Percentiles rank a stretch among this genome's conserved stretches.
Conservation (phyloP, 2,888 invertebrate species). For the Malacosoma neustria region DNA sequence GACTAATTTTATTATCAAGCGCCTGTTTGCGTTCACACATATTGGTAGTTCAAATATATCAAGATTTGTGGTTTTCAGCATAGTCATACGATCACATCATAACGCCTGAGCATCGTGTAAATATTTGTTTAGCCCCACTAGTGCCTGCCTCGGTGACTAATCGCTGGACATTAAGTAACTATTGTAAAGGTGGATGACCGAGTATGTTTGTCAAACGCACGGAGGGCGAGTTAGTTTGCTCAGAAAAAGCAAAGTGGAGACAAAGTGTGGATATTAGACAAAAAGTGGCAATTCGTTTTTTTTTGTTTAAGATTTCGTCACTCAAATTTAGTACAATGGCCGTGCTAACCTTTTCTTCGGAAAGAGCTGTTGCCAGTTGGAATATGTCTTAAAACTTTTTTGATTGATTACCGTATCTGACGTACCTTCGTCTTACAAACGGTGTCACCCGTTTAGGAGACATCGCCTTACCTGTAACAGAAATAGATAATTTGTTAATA, state of each 20-base stretch:
- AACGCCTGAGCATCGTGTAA: conserved; percentile 37
- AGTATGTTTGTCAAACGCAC: conserved; percentile 41
- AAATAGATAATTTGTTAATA: conserved; percentile 31
- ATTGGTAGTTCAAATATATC: conserved; percentile 19
- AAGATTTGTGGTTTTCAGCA: conserved; percentile 35
- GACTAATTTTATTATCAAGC: conserved; percentile 27
- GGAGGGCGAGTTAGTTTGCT: conserved; percentile 43
- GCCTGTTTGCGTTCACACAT: neutral
- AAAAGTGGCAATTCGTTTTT: conserved; percentile 4
- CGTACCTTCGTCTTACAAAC: conserved; percentile 52
- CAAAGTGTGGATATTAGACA: conserved; percentile 29
- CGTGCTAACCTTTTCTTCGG: conserved; percentile 20
- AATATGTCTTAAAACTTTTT: conserved; percentile 15
- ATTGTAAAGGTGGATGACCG: conserved; percentile 59
- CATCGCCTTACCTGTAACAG: conserved; percentile 71
- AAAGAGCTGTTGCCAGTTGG: conserved; percentile 6
- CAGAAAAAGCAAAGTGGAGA: conserved; percentile 23
- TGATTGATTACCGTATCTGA: conserved; percentile 38
- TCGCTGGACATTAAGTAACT: conserved; percentile 60
- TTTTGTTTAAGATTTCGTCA: conserved; percentile 15
- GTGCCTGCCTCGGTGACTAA: conserved; percentile 60
- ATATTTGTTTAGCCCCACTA: conserved; percentile 44
- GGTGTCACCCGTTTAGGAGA: conserved; percentile 61
- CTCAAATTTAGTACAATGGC: conserved; percentile 34
- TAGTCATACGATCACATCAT: conserved; percentile 33